A percentile compares a stretch with the other conserved stretches of the same genome.
Evolutionary conservation across 2,888 invertebrate species (phyloP).

Genomic region (Euphydryas editha): DNA sequence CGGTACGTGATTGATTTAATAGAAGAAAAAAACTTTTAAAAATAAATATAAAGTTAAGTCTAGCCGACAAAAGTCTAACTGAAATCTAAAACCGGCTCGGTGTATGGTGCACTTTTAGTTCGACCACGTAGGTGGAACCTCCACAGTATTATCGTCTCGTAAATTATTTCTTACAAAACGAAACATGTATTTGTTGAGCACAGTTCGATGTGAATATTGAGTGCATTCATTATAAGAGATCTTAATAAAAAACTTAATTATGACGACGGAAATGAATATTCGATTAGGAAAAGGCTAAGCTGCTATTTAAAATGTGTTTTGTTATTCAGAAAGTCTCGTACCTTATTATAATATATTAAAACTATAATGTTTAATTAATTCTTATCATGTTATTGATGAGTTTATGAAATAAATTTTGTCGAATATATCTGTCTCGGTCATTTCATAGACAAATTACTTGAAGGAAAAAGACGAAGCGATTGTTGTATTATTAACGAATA

Average conservation of each 20-base stretch:
- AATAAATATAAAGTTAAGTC: too few species aligned
- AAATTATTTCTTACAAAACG: too few species aligned
- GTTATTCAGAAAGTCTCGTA: not conserved
- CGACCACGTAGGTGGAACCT: too few species aligned
- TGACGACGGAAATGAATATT: slow-evolving; percentile 1
- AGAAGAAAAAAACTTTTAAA: too few species aligned
- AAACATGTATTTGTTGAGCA: not conserved
- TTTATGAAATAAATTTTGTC: not conserved
- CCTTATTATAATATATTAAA: not conserved
- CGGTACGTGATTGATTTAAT: too few species aligned
- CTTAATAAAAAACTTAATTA: slow-evolving; percentile 5
- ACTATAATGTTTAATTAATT: not conserved
- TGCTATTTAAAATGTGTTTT: not conserved
- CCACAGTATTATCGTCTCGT: too few species aligned
- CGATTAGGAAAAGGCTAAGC: not conserved
- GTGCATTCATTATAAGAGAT: not conserved
- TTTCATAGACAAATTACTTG: not conserved
- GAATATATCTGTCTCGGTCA: not conserved
- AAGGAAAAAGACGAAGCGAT: not conserved
- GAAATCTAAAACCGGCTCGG: too few species aligned
- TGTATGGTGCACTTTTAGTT: too few species aligned
- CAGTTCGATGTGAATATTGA: not conserved
- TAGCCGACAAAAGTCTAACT: too few species aligned
- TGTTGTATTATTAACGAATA: not conserved
- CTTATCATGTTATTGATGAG: not conserved